Evolutionary conservation across 2,888 invertebrate genomes (phyloP), one percentile per base, ranked within the genome.

Genomic region (Eupithecia tripunctaria): DNA sequence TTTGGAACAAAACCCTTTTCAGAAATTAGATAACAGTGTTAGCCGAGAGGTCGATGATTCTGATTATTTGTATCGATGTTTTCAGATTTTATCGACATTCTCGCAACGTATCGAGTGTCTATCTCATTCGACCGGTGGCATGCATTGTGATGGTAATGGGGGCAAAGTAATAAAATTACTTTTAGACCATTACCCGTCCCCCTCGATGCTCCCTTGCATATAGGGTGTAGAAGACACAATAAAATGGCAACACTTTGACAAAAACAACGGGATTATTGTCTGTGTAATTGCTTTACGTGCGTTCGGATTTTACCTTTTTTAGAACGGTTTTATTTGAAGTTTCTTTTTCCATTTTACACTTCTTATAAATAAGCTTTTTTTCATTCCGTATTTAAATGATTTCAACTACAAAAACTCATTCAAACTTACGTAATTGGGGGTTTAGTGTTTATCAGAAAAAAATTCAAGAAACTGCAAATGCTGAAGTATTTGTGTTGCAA

Each of bases 111-210:
- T 86, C 88, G 85, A 85, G 75, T 74, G 70, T 76, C 72, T 89
- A 91, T 91, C 91, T 89, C 86, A 89, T 89, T 85, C 88, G 88
- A 84, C 92, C 90, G 90, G 92, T 91, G 88, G 90, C 89, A 87
- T 89, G 87, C 92, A 94, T 94, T 94, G 94, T 94, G 89, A 94
- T 94, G 94, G 89, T 94, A 93, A 94, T 94, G 88, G 94, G 94
- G 92, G 92, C 91, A 94, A 90, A 93, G 93, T 94, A 94, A 94
- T 94, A 94, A 94, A 94, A 94, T 94, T 94, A 94, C 94, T 94
- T 88, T 93, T 93, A 94, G 88, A 90, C 94, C 94, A 94, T 94
- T 94, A 94, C 94, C 87, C 92, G 87, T 80, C 88, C 86, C 91
- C 92, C 92, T 83, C 84, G 86, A 80, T 82, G 82, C 82, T 85